Conservation (phyloP, 2,113 vertebrate genomes). For the Aleadryas rufinucha region DNA sequence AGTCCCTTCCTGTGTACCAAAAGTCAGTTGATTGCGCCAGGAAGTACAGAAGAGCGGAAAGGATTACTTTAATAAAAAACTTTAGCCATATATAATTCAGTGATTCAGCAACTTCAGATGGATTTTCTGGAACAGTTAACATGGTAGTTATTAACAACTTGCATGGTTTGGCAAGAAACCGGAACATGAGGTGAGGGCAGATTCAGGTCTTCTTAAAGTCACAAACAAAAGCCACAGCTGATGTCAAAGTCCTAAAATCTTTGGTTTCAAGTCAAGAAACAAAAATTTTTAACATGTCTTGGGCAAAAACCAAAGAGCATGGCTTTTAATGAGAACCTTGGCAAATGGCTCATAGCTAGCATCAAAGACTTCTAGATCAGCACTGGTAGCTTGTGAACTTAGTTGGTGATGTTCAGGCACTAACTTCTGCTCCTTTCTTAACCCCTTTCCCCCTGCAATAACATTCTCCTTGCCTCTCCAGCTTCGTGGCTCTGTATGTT, state of each 20-base stretch:
- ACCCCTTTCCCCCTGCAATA: neutral
- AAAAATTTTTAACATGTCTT: neutral
- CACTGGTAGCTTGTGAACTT: neutral
- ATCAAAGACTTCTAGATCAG: neutral
- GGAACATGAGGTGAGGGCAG: neutral
- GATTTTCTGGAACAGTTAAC: conserved; percentile 57
- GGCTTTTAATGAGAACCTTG: neutral
- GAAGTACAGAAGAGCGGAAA: neutral
- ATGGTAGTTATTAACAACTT: conserved; percentile 13
- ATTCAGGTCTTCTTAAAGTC: neutral
- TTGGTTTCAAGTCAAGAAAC: neutral
- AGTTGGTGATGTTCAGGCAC: neutral
- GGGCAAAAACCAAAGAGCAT: neutral
- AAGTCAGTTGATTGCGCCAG: neutral
- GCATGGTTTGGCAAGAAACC: conserved; percentile 19
- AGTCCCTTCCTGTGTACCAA: neutral
- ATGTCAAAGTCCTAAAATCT: conserved; percentile 27
- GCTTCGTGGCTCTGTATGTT: neutral
- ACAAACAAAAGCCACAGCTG: neutral
- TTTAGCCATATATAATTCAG: neutral
- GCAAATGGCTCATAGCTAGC: neutral
- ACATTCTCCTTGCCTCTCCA: neutral
- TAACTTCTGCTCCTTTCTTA: neutral
- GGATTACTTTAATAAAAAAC: neutral
- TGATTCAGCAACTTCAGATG: conserved; percentile 2